Conservation (phyloP, 1,140 invertebrate genomes). For the Drosophila albomicans region DNA sequence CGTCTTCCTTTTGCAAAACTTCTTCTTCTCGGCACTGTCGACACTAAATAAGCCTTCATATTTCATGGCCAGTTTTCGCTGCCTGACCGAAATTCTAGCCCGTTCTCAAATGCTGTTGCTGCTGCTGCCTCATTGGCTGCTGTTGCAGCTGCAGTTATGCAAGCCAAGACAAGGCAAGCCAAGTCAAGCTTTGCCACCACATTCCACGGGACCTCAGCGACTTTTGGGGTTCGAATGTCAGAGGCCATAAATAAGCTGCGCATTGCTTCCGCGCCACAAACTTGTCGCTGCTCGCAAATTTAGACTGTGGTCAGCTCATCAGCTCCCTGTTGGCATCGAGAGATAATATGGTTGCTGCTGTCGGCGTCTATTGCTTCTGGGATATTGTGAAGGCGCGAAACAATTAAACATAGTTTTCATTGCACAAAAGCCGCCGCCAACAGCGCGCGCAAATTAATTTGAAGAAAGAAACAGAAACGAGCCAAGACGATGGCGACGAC, state of each 20-base stretch:
- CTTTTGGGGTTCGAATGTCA: conserved; percentile 55
- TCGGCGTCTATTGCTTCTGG: conserved; percentile 15
- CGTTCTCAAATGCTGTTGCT: conserved; percentile 40
- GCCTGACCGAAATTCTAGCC: conserved; percentile 74
- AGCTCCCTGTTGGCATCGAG: conserved; percentile 1
- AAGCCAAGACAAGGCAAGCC: conserved; percentile 38
- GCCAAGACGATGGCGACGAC: neutral
- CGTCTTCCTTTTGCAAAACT: neutral
- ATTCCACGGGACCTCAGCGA: conserved; percentile 48
- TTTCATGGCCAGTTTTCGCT: conserved; percentile 65
- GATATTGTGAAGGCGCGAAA: conserved; percentile 74
- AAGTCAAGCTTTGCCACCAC: conserved; percentile 46
- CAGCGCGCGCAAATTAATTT: conserved; percentile 75
- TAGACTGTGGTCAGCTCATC: conserved; percentile 15
- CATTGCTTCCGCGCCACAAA: conserved; percentile 35
- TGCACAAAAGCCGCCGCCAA: conserved; percentile 78
- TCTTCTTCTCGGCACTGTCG: conserved; percentile 51
- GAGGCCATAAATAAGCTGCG: conserved; percentile 71
- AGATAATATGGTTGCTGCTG: conserved; percentile 5
- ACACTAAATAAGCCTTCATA: conserved; percentile 83
- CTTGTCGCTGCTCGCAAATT: conserved; percentile 23
- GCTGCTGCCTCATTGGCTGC: neutral
- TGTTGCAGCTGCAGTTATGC: conserved; percentile 64
- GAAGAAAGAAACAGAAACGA: conserved; percentile 38
- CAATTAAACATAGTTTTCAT: conserved; percentile 84